Evolutionary conservation across 2,888 invertebrate genomes (phyloP).

Genomic region (Tiphia femorata): DNA sequence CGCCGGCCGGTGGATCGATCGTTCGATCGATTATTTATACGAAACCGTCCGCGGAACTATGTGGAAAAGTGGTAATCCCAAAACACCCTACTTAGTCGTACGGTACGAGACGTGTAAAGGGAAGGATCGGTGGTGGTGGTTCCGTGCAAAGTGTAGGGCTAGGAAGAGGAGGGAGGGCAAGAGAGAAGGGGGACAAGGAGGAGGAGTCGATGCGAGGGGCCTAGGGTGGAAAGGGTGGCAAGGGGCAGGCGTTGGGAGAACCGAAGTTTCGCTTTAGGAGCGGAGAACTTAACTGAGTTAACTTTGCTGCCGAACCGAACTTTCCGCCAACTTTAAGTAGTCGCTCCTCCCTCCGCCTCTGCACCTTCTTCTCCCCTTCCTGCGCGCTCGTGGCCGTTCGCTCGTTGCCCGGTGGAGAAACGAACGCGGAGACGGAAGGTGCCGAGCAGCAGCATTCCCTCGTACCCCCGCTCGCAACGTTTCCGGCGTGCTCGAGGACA

Average conservation of each 20-base stretch:
- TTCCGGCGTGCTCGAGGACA: conserved; percentile 31
- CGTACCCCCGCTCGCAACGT: conserved; percentile 12
- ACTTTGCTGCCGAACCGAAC: conserved; percentile 68
- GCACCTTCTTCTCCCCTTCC: conserved; percentile 6
- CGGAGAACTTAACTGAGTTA: conserved; percentile 68
- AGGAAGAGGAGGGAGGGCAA: conserved; percentile 17
- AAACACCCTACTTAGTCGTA: conserved; percentile 50
- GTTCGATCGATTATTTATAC: conserved; percentile 37
- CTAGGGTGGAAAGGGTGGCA: conserved; percentile 23
- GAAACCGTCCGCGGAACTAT: conserved; percentile 10
- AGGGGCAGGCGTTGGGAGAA: conserved; percentile 50
- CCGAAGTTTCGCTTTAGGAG: conserved; percentile 65
- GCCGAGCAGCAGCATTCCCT: conserved; percentile 28
- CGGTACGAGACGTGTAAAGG: conserved; percentile 18
- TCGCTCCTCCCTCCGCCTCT: conserved; percentile 31
- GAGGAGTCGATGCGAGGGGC: conserved; percentile 36
- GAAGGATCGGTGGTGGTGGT: conserved; percentile 19
- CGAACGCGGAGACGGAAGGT: conserved; percentile 38
- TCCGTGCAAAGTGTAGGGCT: conserved; percentile 25
- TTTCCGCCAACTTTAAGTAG: conserved; percentile 68
- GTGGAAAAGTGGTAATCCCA: conserved; percentile 53
- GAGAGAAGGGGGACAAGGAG: conserved; percentile 33
- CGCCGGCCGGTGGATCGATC: not conserved
- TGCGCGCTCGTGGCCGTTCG: conserved; percentile 33
- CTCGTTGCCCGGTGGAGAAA: conserved; percentile 25